Base-by-base conservation (phyloP, 1,140 invertebrate genomes). In the Tetranychus urticae region DNA sequence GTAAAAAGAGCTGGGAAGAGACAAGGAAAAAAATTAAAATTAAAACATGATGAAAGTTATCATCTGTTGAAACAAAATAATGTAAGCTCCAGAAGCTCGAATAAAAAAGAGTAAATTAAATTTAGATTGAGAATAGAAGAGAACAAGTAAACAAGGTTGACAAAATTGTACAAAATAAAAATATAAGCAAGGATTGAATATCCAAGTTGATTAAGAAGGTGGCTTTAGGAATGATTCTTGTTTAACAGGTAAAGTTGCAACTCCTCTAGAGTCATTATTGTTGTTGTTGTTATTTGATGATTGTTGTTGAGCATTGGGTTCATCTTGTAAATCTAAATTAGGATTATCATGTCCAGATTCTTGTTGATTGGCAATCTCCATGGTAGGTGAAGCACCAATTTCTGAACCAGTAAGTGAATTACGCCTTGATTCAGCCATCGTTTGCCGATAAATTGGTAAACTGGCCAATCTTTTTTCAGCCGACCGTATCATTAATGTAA, bases 401-500 rank as follows among this genome's bases (percentile, higher is more conserved):
- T 42, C 39, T 42, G 39, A 42, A 10, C 39, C 39, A 33, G 50
- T n/a, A 23, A 52, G 50, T 31, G n/a, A 31, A 52, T 52, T 52
- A 8, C 55, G 31, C 36, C 55, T 56, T 56, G 55, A 56, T 39
- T 56, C 57, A 35, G 42, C 42, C 37, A 58, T 58, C 8, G 57
- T 58, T 58, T 58, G 57, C n/a, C 57, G 57, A 33, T 58, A 58
- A 33, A 46, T 58, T 35, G 57, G 57, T 46, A 45, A 23, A 46
- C 31, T 46, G 33, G 57, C 57, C 31, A 58, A 46, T 58, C 36
- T 58, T 58, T 46, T 31, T 58, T 58, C 57, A 5, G 34, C 23
- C n/a, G 37, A 14, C 23, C 57, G 13, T 42, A 58, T 58, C 57
- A 58, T 58, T 4, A 58, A 58, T 1, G 39, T 33, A 46, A 45